Percentiles rank a stretch among this genome's conserved stretches.
These are phyloP conservation scores for Choristoneura fumiferana DNA, from an alignment of 1,140 invertebrate genomes.

Conservation along the genomic window DNA sequence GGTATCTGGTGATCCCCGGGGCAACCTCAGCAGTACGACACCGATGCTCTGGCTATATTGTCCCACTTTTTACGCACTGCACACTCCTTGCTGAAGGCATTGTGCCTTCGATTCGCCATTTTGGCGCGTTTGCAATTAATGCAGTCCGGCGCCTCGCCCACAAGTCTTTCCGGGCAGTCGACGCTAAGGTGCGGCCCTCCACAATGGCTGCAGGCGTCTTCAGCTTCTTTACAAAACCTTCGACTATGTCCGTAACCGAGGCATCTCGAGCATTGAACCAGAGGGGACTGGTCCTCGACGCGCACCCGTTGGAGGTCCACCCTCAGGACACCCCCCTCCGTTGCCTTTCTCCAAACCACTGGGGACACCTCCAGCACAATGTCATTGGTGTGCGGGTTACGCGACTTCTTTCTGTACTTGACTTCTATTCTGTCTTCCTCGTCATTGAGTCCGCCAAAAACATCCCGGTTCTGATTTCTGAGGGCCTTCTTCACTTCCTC, in stretches of 20 bases:
- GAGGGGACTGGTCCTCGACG: conserved; percentile 5
- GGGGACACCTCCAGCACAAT: neutral
- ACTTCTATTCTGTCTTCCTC: neutral
- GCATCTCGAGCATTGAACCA: conserved; percentile 1
- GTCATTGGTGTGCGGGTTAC: neutral
- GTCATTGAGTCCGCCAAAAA: neutral
- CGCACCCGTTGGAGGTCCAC: neutral
- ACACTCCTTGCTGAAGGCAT: neutral
- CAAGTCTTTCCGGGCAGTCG: neutral
- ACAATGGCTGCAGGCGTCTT: conserved; percentile 5
- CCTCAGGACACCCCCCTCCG: neutral
- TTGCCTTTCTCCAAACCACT: neutral
- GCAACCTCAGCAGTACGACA: neutral
- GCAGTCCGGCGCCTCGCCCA: neutral
- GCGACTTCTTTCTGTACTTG: neutral
- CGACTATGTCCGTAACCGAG: neutral
- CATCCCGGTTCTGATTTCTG: neutral
- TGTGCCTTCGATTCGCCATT: neutral
- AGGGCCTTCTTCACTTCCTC: neutral
- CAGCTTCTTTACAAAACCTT: neutral
- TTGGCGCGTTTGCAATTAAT: neutral
- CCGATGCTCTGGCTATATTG: neutral
- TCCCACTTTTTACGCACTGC: neutral
- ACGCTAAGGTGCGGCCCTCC: neutral
- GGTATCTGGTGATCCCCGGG: neutral